Conservation (phyloP, 1,140 invertebrate species). For the Arctopsyche grandis region DNA sequence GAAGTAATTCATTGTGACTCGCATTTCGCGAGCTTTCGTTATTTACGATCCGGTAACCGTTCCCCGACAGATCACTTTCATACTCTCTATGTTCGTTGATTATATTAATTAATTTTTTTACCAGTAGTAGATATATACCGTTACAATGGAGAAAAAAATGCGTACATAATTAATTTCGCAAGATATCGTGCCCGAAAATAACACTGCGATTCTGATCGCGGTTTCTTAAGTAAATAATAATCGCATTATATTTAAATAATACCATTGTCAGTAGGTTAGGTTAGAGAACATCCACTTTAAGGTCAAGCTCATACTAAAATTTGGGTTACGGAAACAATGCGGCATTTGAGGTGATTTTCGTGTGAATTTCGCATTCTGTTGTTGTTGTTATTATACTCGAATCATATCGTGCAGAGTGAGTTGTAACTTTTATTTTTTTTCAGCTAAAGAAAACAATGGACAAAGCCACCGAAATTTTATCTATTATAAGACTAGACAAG, state of each 20-base stretch:
- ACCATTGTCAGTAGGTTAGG: background rate
- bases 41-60: background rate
- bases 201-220: background rate
- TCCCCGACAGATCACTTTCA: background rate
- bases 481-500: too few relatives aligned
- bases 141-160: background rate
- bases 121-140: too few relatives aligned
- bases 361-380: background rate
- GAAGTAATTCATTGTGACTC: constrained; percentile 3
- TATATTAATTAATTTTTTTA: too few relatives aligned
- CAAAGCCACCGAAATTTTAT: background rate
- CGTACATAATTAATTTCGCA: constrained; percentile 9
- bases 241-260: background rate
- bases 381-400: background rate
- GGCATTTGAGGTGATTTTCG: background rate
- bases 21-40: constrained; percentile 2
- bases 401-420: constrained; percentile 15
- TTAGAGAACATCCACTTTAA: background rate
- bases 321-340: constrained; percentile 23
- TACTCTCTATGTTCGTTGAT: too few relatives aligned
- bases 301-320: constrained; percentile 16
- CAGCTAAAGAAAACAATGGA: background rate
- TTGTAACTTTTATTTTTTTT: background rate
- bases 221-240: background rate
- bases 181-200: too few relatives aligned